phyloP scores from a whole-genome alignment of 2,888 invertebrate genomes.

The Pasiphila rectangulata region DNA sequence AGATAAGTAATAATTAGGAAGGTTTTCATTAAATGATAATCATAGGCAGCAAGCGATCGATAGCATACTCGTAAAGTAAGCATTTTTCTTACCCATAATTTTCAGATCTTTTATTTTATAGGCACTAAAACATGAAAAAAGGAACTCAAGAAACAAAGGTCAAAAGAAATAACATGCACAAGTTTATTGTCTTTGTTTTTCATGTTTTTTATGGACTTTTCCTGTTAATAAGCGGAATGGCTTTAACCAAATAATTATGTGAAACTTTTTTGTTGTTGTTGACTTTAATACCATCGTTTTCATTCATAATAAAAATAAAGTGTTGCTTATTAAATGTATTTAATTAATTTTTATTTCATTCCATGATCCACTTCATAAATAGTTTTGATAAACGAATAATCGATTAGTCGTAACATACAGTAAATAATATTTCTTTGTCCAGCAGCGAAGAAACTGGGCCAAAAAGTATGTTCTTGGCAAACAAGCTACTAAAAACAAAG shows the following conservation, averaged over 20 bases:
- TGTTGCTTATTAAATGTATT: no score
- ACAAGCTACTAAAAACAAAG: conserved; percentile 38
- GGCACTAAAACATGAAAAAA: not conserved
- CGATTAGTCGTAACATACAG: no score
- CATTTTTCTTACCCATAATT: not conserved
- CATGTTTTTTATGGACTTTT: no score
- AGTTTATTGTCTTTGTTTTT: not conserved
- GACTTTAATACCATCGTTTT: no score
- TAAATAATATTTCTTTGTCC: conserved; percentile 1
- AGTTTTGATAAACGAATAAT: no score
- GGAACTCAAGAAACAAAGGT: not conserved
- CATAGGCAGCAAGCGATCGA: conserved; percentile 16
- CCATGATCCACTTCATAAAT: no score
- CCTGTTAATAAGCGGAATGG: no score
- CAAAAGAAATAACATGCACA: not conserved
- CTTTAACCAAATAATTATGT: no score
- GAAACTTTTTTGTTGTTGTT: no score
- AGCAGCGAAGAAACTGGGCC: conserved; percentile 4
- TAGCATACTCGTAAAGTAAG: conserved; percentile 6
- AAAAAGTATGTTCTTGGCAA: conserved; percentile 14
- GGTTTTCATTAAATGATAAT: conserved; percentile 21
- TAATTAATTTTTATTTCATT: no score
- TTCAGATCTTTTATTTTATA: not conserved
- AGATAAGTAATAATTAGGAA: no score
- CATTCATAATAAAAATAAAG: no score